Evolutionary conservation across 2,888 invertebrate genomes (phyloP), one percentile per base, ranked within the genome.

Genomic region (Phoenoteleia sp.): DNA sequence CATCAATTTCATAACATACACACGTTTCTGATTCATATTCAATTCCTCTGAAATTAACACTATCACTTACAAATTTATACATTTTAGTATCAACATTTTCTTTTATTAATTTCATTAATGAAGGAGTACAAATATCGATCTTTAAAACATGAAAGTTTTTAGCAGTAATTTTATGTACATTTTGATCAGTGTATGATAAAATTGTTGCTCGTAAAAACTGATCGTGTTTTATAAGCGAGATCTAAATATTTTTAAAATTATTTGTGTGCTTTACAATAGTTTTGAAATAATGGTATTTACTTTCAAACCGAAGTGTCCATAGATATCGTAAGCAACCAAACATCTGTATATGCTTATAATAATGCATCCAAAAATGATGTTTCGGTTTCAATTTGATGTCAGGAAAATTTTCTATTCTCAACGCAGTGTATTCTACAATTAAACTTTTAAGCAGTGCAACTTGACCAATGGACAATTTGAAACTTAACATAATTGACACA

Each of bases 161-260:
- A 2, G 52, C 6, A 36, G 5, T 67, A 11, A 67, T 11, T 17
- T 67, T 21, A 36, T 17, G 23, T 69, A 21, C 23, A 13, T 25
- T n/a, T n/a, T 69, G 54, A 13, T 54, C 36, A 27, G 25, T 17
- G 56, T 54, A 67, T 67, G 67, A 52, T 29, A 3, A 25, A 52
- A 52, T 67, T 3, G 52, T 67, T 13, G 23, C 42, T 33, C 58
- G 71, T n/a, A 71, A 47, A 0, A 56, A 19, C 17, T 71, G 56
- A 58, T n/a, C n/a, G n/a, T 71, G 71, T 45, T 58, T 56, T 3
- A 33, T 11, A 21, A 45, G 3, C 45, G 58, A 45, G 11, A 29
- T 45, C n/a, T 47, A 19, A 15, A 71, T 19, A n/a, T 60, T 60
- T 36, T 60, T 72, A 45, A 45, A 69, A 56, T 69, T 69, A 7